These are phyloP conservation scores for Gymnoscopelus microlampas DNA, from an alignment of 2,797 vertebrate genomes.

Conservation along the genomic window DNA sequence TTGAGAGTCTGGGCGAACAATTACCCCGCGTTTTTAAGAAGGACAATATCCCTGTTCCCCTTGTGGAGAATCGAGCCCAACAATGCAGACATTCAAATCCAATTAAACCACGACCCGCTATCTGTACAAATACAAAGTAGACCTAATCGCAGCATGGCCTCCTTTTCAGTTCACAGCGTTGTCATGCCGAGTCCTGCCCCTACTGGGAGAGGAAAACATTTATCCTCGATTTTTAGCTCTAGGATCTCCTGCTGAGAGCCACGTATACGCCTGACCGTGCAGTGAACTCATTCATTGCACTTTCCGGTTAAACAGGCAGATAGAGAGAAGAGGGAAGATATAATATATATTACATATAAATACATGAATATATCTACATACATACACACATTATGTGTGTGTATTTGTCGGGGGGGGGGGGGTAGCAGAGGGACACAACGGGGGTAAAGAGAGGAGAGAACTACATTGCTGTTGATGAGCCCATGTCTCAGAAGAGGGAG, in stretches of 20 bases:
- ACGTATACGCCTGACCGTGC: constrained; percentile 20
- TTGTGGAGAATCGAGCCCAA: constrained; percentile 28
- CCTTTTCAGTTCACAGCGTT: neutral
- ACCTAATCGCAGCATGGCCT: neutral
- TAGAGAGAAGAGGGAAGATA: neutral
- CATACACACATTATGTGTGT: too few species aligned
- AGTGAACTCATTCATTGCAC: constrained; percentile 29
- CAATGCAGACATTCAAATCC: constrained; percentile 43
- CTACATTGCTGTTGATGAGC: too few species aligned
- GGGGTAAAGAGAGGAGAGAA: too few species aligned
- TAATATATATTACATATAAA: too few species aligned
- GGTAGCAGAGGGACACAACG: too few species aligned
- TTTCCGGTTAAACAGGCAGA: constrained; percentile 25
- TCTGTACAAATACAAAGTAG: neutral
- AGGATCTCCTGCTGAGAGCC: constrained; percentile 7
- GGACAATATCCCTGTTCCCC: constrained; percentile 29
- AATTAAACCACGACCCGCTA: constrained; percentile 52
- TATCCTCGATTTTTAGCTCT: neutral
- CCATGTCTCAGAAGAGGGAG: neutral
- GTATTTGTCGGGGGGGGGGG: too few species aligned
- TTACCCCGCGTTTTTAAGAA: constrained; percentile 24
- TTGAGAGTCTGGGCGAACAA: constrained; percentile 25
- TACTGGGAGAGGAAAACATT: neutral
- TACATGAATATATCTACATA: too few species aligned
- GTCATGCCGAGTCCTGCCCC: too few species aligned